Evolutionary conservation across 2,888 invertebrate genomes (phyloP).

Genomic region (Lagria hirta): DNA sequence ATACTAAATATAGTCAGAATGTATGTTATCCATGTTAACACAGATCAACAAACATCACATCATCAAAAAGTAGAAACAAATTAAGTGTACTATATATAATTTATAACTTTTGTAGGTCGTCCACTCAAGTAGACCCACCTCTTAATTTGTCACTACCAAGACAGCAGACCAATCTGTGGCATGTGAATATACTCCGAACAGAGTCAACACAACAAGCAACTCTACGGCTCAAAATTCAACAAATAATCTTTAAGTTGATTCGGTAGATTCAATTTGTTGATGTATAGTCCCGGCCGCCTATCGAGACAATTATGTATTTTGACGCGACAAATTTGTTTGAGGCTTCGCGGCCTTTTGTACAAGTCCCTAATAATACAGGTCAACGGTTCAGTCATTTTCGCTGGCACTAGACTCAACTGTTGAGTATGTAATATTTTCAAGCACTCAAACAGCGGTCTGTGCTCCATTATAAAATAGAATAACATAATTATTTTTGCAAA

Average conservation of each 20-base stretch:
- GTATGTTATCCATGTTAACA: no score
- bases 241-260: conserved; percentile 69
- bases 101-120: no score
- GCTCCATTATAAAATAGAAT: conserved; percentile 68
- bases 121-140: no score
- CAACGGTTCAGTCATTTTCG: conserved; percentile 63
- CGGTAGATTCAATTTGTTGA: conserved; percentile 69
- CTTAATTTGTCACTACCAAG: no score
- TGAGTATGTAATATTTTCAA: conserved; percentile 67
- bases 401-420: conserved; percentile 64
- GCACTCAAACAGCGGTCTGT: conserved; percentile 67
- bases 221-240: conserved; percentile 63
- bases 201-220: conserved; percentile 3
- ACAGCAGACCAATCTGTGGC: no score
- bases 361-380: conserved; percentile 64
- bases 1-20: no score
- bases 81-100: no score
- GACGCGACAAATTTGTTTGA: conserved; percentile 73
- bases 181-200: no score
- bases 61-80: no score
- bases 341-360: conserved; percentile 65
- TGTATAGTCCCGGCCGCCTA: conserved; percentile 64
- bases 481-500: conserved; percentile 68
- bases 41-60: no score
- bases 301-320: conserved; percentile 68